Conservation (phyloP, 2,113 vertebrate genomes). For the Polypterus senegalus region DNA sequence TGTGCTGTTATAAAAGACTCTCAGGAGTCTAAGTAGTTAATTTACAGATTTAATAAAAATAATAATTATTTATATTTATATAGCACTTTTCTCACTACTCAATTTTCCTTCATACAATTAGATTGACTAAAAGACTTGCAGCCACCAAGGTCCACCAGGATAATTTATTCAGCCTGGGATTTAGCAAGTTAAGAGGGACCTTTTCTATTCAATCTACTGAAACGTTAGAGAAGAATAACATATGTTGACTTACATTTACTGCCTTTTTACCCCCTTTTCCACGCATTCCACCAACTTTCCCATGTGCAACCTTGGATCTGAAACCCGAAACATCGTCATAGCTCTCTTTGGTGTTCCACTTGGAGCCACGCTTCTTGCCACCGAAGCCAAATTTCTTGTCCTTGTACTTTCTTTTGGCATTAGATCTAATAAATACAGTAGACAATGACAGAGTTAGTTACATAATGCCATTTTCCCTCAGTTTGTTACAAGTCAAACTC, state of each 20-base stretch:
- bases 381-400: constrained; percentile 93
- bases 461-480: too few species aligned
- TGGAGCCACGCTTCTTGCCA: constrained; percentile 85
- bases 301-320: constrained; percentile 63
- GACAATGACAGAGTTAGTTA: too few species aligned
- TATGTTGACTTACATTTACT: constrained; percentile 36
- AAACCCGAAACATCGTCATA: constrained; percentile 77
- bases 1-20: too few species aligned
- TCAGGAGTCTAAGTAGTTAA: too few species aligned
- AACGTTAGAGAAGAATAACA: background rate
- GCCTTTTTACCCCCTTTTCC: constrained; percentile 40
- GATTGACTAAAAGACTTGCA: too few species aligned
- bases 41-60: too few species aligned
- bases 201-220: background rate
- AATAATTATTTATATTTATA: too few species aligned
- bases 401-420: constrained; percentile 79
- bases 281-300: constrained; percentile 38
- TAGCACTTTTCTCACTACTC: too few species aligned
- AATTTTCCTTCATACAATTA: too few species aligned
- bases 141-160: too few species aligned
- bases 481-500: background rate
- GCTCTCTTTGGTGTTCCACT: constrained; percentile 93
- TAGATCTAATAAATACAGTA: constrained; percentile 46
- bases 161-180: background rate
- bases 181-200: background rate